Evolutionary conservation across 2,113 vertebrate species (phyloP), one percentile per base, ranked within the genome.

Genomic region (Colistium nudipinnis): DNA sequence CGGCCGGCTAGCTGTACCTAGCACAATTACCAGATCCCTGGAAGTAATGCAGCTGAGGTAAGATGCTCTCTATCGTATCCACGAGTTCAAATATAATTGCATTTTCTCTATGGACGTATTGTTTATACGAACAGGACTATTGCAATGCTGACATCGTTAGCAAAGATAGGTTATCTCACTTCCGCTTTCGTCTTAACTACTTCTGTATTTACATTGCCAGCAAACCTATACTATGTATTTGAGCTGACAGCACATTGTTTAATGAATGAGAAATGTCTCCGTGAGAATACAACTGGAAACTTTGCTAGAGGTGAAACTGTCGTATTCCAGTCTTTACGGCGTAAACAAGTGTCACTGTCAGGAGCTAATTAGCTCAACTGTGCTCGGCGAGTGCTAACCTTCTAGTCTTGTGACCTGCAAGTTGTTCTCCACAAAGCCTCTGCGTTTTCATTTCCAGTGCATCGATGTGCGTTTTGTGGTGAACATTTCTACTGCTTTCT

Each of bases 31-130:
- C 9, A 7, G 24, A 63, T 66, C 2, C 60, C 9, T 4, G 16
- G 13, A 67, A 77, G 71, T 54, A 35, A 79, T 83, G 75, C 51
- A 24, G 2, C 25, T 60, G 24, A 78, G 77, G 80, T 85, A 74
- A 41, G 71, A 35, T 16, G 10, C 16, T 55, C 14, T 51, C 44
- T 25, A n/a, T 17, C 43, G 10, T 4, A 31, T 52, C n/a, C 1
- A 0, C 2, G 4, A n/a, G 19, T 49, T 62, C 3, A 47, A 0
- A 10, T 22, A 8, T 2, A 4, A 5, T 25, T 25, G 1, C 0
- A 24, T 67, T 30, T 19, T 4, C 31, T 38, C 24, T 3, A 7
- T 7, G 12, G 3, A 8, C 61, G 19, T 36, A 19, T 19, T 43
- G 2, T 31, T 14, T n/a, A 49, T 19, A 27, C 39, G 53, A 71